Conservation (phyloP, 2,888 invertebrate species). For the Chrysina gloriosa region DNA sequence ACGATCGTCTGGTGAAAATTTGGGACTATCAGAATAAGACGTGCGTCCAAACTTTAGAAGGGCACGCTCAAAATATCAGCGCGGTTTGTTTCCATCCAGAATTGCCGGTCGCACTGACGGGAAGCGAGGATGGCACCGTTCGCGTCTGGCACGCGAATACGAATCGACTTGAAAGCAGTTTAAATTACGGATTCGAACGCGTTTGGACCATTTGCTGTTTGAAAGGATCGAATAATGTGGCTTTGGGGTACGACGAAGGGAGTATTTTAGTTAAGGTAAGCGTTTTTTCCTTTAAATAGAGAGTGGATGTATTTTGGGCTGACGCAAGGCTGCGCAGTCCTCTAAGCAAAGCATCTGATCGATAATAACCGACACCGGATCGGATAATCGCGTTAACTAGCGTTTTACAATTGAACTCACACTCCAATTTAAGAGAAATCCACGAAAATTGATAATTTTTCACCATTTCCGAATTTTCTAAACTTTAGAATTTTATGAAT, state of each 20-base stretch:
- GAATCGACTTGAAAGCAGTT: conserved; percentile 93
- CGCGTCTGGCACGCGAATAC: conserved; percentile 99
- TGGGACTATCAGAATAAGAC: conserved; percentile 99
- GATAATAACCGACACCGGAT: no score
- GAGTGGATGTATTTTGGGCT: no score
- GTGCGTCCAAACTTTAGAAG: conserved; percentile 97
- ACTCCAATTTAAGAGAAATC: no score
- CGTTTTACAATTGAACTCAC: no score
- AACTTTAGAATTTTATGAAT: no score
- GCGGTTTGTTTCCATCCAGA: conserved; percentile 98
- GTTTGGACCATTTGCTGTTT: conserved; percentile 97
- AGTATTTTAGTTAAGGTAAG: conserved; percentile 85
- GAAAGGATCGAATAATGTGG: conserved; percentile 95
- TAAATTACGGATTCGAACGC: conserved; percentile 98
- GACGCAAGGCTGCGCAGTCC: no score
- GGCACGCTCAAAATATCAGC: conserved; percentile 96
- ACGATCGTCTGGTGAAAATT: conserved; percentile 97
- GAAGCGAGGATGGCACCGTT: conserved; percentile 98
- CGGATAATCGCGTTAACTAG: no score
- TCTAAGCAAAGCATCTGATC: no score
- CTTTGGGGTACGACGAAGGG: conserved; percentile 98
- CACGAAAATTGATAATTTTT: no score
- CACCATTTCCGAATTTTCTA: no score
- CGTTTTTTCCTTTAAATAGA: no score
- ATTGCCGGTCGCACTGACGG: conserved; percentile 94